phyloP scores from a whole-genome alignment of 1,140 invertebrate genomes.

The Pogonognathellus flavescens region DNA sequence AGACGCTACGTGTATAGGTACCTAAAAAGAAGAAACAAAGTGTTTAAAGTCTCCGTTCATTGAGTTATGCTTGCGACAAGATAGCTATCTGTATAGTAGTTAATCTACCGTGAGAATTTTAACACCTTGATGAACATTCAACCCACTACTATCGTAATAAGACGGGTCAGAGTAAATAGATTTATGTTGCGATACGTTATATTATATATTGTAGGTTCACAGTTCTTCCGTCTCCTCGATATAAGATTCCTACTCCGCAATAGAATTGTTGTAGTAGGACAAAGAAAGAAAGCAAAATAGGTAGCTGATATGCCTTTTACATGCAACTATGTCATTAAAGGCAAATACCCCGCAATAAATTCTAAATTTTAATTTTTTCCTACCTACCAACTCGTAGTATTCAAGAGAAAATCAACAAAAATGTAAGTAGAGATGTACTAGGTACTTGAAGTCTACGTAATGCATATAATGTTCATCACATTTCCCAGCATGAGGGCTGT shows the following conservation, averaged over 20 bases:
- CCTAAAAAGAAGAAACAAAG: too few relatives aligned
- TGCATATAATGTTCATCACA: too few relatives aligned
- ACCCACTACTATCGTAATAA: slow-evolving; percentile 23
- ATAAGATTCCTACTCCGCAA: not conserved
- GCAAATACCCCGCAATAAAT: not conserved
- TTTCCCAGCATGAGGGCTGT: too few relatives aligned
- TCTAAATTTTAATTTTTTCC: not conserved
- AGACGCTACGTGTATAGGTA: too few relatives aligned
- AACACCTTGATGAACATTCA: slow-evolving; percentile 33
- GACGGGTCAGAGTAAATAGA: slow-evolving; percentile 34
- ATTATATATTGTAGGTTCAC: not conserved
- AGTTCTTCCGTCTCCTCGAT: not conserved
- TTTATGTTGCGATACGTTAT: slow-evolving; percentile 18
- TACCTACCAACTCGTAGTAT: not conserved
- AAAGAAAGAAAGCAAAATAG: not conserved
- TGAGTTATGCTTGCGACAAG: not conserved
- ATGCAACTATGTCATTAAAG: slow-evolving; percentile 21
- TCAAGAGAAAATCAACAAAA: slow-evolving; percentile 1
- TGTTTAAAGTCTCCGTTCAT: too few relatives aligned
- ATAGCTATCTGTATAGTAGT: not conserved
- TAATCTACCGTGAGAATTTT: slow-evolving; percentile 45
- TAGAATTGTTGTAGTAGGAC: not conserved
- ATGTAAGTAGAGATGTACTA: not conserved
- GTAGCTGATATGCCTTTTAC: slow-evolving; percentile 31
- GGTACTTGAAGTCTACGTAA: too few relatives aligned